phyloP scores from a whole-genome alignment of 2,888 invertebrate genomes.

The Scaeva pyrastri region DNA sequence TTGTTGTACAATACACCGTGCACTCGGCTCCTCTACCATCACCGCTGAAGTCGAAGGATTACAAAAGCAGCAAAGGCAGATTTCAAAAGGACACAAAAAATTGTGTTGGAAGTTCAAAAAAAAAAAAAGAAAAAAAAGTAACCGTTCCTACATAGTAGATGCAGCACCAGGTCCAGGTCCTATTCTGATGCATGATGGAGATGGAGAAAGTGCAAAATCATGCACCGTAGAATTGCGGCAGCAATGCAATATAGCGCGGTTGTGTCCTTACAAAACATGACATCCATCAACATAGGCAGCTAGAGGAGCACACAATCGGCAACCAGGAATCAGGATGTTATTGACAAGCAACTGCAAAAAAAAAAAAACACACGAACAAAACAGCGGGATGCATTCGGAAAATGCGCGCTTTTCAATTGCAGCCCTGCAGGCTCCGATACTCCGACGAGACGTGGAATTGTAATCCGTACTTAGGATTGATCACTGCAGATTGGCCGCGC shows the following conservation, averaged over 20 bases:
- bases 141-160: too few species aligned
- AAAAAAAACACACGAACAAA: slow-evolving; percentile 50
- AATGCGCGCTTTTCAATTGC: slow-evolving; percentile 65
- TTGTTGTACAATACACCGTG: neutral
- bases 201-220: slow-evolving; percentile 58
- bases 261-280: slow-evolving; percentile 36
- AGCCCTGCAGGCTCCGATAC: slow-evolving; percentile 33
- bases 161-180: neutral
- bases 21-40: slow-evolving; percentile 48
- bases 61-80: slow-evolving; percentile 34
- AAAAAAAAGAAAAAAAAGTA: slow-evolving; percentile 43
- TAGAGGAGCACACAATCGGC: slow-evolving; percentile 10
- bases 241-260: slow-evolving; percentile 59
- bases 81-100: slow-evolving; percentile 44
- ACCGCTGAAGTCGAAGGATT: slow-evolving; percentile 36
- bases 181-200: slow-evolving; percentile 37
- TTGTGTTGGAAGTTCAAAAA: slow-evolving; percentile 18
- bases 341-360: slow-evolving; percentile 5
- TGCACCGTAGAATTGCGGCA: slow-evolving; percentile 54
- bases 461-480: slow-evolving; percentile 75
- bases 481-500: slow-evolving; percentile 58
- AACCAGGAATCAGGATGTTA: slow-evolving; percentile 28
- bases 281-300: slow-evolving; percentile 60
- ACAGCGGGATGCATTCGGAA: slow-evolving; percentile 68
- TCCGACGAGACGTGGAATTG: slow-evolving; percentile 23